Percentiles rank a stretch among this genome's conserved stretches.
phyloP scores from a whole-genome alignment of 2,797 vertebrate genomes.

The Potorous gilbertii region DNA sequence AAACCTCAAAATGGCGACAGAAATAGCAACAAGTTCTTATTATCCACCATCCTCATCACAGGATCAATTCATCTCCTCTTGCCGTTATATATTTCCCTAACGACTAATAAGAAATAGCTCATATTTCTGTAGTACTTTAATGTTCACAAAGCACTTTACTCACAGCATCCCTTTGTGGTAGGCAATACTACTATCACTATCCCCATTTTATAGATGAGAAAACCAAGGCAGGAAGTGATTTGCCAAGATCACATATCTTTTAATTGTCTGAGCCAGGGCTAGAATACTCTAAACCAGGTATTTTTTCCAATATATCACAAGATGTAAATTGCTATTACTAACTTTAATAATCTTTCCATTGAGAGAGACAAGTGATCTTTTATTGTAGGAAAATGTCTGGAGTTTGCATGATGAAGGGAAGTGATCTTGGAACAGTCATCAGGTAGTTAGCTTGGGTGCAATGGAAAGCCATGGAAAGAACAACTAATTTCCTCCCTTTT shows the following conservation, averaged over 20 bases:
- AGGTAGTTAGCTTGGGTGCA: background rate
- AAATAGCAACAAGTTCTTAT: background rate
- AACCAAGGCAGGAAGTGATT: slow-evolving; percentile 37
- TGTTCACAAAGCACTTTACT: background rate
- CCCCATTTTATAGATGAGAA: background rate
- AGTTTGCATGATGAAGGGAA: slow-evolving; percentile 56
- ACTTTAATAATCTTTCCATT: slow-evolving; percentile 26
- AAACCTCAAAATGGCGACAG: background rate
- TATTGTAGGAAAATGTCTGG: slow-evolving; percentile 50
- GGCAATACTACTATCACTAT: background rate
- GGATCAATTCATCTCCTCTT: background rate
- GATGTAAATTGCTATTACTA: background rate
- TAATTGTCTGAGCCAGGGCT: background rate
- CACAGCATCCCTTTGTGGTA: background rate
- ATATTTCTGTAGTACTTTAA: background rate
- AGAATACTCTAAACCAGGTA: background rate
- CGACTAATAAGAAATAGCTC: background rate
- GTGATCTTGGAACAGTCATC: slow-evolving; percentile 45
- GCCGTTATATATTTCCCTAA: background rate
- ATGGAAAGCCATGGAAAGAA: background rate
- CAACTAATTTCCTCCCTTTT: background rate
- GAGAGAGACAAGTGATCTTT: slow-evolving; percentile 67
- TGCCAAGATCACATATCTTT: background rate
- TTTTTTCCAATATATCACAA: background rate
- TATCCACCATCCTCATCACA: background rate